Conservation (phyloP, 2,797 vertebrate species). For the Siniperca undulata region DNA sequence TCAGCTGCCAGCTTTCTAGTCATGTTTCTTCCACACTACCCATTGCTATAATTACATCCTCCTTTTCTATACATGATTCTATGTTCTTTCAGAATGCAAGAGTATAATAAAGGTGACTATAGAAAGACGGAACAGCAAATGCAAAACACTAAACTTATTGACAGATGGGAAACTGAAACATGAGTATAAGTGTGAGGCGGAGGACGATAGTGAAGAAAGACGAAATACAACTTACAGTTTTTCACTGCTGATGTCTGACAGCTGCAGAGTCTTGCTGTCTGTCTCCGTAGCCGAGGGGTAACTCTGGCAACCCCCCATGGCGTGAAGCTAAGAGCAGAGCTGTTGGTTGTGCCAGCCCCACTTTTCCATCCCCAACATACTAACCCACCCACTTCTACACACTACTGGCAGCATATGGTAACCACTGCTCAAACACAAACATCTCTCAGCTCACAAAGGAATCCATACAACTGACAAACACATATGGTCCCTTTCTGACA, state of each 20-base stretch:
- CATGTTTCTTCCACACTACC: slow-evolving; percentile 31
- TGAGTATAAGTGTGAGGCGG: background rate
- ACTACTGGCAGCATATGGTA: slow-evolving; percentile 45
- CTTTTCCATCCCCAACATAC: slow-evolving; percentile 81
- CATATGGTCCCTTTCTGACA: slow-evolving; percentile 1
- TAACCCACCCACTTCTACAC: slow-evolving; percentile 56
- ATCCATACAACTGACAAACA: slow-evolving; percentile 56
- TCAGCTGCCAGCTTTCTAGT: slow-evolving; percentile 48
- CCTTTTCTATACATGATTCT: background rate
- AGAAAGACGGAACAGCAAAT: slow-evolving; percentile 6
- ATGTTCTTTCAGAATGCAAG: background rate
- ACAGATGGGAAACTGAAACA: slow-evolving; percentile 5
- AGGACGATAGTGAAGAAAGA: background rate
- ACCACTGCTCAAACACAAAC: slow-evolving; percentile 43
- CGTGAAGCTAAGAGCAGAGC: slow-evolving; percentile 75
- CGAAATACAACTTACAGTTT: slow-evolving; percentile 79
- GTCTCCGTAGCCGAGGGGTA: slow-evolving; percentile 79
- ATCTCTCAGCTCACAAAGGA: slow-evolving; percentile 47
- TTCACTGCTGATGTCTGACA: slow-evolving; percentile 70
- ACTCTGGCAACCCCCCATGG: slow-evolving; percentile 87
- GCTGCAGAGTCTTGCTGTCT: slow-evolving; percentile 68
- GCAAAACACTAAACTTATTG: background rate
- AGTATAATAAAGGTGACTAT: background rate
- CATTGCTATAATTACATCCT: background rate
- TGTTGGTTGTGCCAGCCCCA: slow-evolving; percentile 68